Base-by-base conservation (phyloP, 2,797 vertebrate genomes). In the Amniataba percoides region DNA sequence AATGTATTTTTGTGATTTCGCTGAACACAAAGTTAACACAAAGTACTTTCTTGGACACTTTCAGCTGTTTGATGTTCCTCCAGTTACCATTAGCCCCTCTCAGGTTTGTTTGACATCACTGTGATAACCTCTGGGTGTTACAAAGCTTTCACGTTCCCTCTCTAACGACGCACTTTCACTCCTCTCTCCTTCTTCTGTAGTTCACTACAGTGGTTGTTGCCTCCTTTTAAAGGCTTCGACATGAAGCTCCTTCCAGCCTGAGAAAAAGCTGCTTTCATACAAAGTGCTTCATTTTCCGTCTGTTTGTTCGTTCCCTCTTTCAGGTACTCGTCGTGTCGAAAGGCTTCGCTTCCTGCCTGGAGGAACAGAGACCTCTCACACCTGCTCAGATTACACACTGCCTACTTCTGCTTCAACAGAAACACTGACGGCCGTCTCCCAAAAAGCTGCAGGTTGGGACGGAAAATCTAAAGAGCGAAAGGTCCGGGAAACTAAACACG, bases 361-460 rank as follows among this genome's bases (percentile, higher is more conserved):
- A 85, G 70, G 40, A 80, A 74, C 62, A 40, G 46, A 68, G 46
- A 58, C 71, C 27, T 42, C 63, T 88, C 81, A 88, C 83, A 91
- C 76, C 78, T 82, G 61, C 89, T 94, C 78, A 52, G 18, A 81
- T 93, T 91, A 86, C 82, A 88, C 1, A 74, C 66, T n/a, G 58
- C 62, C 27, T 31, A 31, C 27, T 31, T 31, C 27, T 31, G 27
- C 27, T 31, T 2, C 27, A 48, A 18, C 63, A 55, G 51, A 57
- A 53, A 19, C 25, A 55, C 40, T 34, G 65, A 60, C 69, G 73
- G 71, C 68, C 60, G 34, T 11, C 52, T 31, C 39, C 56, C 14
- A 14, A 27, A 61, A 62, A 77, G 74, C 73, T 77, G 74, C 52
- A 71, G 81, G 80, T 31, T 31, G 58, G 68, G 2, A 55, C 52